Percentiles rank a stretch among this genome's conserved stretches.
These are phyloP conservation scores for Agrotis exclamationis DNA, from an alignment of 2,888 invertebrate genomes.

Conservation along the genomic window DNA sequence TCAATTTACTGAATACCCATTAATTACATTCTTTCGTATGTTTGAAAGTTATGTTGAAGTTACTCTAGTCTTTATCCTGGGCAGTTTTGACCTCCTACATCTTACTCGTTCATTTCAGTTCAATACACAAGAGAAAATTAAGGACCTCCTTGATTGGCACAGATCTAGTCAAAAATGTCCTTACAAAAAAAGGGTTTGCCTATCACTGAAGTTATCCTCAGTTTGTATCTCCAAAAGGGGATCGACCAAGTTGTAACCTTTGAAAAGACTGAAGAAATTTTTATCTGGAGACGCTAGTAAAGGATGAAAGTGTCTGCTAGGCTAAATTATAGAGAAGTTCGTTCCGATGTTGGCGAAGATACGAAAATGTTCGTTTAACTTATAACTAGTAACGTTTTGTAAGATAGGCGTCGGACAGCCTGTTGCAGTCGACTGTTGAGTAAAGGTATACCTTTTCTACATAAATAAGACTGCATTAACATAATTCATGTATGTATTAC, in stretches of 20 bases:
- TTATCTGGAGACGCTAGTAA: slow-evolving; percentile 24
- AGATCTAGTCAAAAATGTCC: slow-evolving; percentile 19
- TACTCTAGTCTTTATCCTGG: slow-evolving; percentile 16
- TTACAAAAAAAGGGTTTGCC: slow-evolving; percentile 14
- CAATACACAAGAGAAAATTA: slow-evolving; percentile 24
- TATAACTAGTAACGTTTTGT: slow-evolving; percentile 46
- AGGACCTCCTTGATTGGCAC: slow-evolving; percentile 17
- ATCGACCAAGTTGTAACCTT: slow-evolving; percentile 18
- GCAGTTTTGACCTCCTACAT: slow-evolving; percentile 11
- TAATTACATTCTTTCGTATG: slow-evolving; percentile 57
- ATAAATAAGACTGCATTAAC: slow-evolving; percentile 47
- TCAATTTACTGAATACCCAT: slow-evolving; percentile 58
- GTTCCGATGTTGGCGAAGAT: slow-evolving; percentile 29
- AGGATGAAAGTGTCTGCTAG: slow-evolving; percentile 34
- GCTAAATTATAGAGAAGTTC: slow-evolving; percentile 34
- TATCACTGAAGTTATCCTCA: slow-evolving; percentile 27
- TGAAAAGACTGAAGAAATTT: slow-evolving; percentile 32
- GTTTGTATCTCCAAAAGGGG: slow-evolving; percentile 15
- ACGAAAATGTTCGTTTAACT: slow-evolving; percentile 39
- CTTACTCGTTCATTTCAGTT: slow-evolving; percentile 14
- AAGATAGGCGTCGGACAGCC: slow-evolving; percentile 39
- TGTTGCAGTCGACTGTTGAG: slow-evolving; percentile 37
- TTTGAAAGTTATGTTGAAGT: slow-evolving; percentile 33
- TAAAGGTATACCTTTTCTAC: slow-evolving; percentile 22
- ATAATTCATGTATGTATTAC: slow-evolving; percentile 41